Evolutionary conservation across 2,113 vertebrate genomes (phyloP).

Genomic region (Pampusana beccarii): DNA sequence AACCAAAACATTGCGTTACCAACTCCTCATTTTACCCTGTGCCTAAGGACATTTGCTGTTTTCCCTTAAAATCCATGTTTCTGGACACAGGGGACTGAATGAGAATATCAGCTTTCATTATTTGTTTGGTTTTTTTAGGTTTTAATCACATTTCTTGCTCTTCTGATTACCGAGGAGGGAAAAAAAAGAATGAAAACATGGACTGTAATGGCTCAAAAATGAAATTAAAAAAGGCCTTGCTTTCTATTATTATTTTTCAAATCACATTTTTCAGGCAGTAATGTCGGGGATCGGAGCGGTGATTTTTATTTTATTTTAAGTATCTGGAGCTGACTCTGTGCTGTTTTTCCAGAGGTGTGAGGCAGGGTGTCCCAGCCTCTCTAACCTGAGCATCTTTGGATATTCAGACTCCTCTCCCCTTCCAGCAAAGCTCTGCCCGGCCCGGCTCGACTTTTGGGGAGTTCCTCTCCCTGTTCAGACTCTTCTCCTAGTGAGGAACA

Average conservation of each 20-base stretch:
- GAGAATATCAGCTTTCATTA: conserved; percentile 26
- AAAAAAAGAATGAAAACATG: background rate
- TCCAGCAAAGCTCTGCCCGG: background rate
- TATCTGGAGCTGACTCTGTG: background rate
- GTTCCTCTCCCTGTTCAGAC: background rate
- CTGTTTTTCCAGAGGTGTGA: background rate
- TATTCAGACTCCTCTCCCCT: background rate
- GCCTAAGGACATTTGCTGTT: background rate
- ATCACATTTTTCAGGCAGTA: background rate
- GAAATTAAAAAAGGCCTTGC: background rate
- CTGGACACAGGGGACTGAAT: background rate
- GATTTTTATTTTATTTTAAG: background rate
- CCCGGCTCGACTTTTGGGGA: background rate
- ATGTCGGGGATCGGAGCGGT: background rate
- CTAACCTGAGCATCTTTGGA: background rate
- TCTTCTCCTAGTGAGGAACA: background rate
- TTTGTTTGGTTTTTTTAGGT: background rate
- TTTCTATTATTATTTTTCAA: conserved; percentile 29
- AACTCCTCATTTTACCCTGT: background rate
- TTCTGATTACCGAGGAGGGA: conserved; percentile 5
- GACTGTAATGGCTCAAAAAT: conserved; percentile 17
- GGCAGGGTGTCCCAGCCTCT: background rate
- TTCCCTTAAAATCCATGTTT: background rate
- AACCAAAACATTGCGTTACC: background rate
- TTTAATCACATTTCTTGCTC: conserved; percentile 38